These are phyloP conservation scores for Rhopalosiphum padi DNA, from an alignment of 1,140 invertebrate species.

Conservation along the genomic window DNA sequence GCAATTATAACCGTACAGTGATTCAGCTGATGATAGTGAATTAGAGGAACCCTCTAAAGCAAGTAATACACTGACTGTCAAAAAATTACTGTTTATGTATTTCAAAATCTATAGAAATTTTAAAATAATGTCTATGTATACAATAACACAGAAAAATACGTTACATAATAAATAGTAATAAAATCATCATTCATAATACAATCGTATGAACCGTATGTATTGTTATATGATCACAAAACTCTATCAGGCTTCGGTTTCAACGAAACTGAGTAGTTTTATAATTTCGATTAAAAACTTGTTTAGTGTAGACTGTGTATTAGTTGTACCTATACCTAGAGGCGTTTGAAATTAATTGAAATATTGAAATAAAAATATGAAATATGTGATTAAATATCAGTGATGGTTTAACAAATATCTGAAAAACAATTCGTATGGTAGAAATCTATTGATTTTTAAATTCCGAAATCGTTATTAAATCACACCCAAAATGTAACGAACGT, in stretches of 20 bases:
- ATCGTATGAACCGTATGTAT: background rate
- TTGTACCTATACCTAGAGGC: background rate
- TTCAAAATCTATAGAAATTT: background rate
- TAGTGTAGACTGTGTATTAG: background rate
- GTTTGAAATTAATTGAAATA: background rate
- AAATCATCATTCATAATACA: background rate
- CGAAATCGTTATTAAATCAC: background rate
- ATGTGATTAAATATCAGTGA: background rate
- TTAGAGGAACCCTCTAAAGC: background rate
- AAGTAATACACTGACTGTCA: background rate
- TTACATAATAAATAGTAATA: background rate
- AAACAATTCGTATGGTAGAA: background rate
- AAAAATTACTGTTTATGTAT: background rate
- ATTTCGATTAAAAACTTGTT: background rate
- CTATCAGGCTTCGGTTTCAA: background rate
- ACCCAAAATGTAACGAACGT: background rate
- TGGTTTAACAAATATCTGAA: background rate
- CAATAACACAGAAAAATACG: background rate
- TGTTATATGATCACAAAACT: background rate
- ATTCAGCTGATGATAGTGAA: background rate
- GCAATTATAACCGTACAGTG: too few relatives aligned
- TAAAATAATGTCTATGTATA: background rate
- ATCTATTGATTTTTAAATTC: background rate
- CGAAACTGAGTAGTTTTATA: background rate
- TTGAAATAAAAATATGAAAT: background rate